A percentile compares a stretch with the other conserved stretches of the same genome.
Conservation (phyloP, 1,140 invertebrate genomes). For the Oryzaephilus surinamensis region DNA sequence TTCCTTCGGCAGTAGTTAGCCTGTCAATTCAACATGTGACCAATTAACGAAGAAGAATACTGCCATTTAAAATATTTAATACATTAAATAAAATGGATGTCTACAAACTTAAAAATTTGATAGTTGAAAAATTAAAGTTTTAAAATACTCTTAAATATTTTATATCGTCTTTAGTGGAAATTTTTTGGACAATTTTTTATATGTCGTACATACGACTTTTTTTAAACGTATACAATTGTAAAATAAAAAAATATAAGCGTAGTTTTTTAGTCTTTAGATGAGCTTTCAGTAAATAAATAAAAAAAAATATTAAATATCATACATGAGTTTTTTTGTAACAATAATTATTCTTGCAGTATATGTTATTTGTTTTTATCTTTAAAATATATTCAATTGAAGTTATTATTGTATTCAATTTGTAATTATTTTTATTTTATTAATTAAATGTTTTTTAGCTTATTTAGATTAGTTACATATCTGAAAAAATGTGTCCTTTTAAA, state of each 20-base stretch:
- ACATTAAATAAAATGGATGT: conserved; percentile 19
- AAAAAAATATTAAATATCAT: no score
- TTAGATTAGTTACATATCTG: conserved; percentile 19
- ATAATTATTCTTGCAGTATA: no score
- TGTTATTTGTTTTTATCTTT: no score
- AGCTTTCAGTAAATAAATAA: no score
- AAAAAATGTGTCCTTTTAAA: conserved; percentile 3
- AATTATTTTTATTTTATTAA: no score
- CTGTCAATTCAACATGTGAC: conserved; percentile 3
- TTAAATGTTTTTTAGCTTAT: conserved; percentile 8
- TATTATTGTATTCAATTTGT: no score
- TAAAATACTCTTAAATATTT: conserved; percentile 26
- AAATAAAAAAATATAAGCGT: conserved; percentile 25
- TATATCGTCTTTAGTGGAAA: conserved; percentile 26
- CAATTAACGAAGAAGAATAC: conserved; percentile 23
- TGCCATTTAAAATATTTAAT: conserved; percentile 25
- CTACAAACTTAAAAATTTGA: conserved; percentile 19
- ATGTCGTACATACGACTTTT: conserved; percentile 28
- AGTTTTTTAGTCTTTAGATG: conserved; percentile 18
- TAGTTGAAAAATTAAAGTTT: conserved; percentile 18
- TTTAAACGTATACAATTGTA: conserved; percentile 33
- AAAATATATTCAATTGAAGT: no score
- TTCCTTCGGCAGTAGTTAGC: conserved; percentile 26
- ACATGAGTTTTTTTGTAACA: no score
- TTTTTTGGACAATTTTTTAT: conserved; percentile 28